Base-by-base conservation (phyloP, 2,888 invertebrate species). In the Camponotus fellah region DNA sequence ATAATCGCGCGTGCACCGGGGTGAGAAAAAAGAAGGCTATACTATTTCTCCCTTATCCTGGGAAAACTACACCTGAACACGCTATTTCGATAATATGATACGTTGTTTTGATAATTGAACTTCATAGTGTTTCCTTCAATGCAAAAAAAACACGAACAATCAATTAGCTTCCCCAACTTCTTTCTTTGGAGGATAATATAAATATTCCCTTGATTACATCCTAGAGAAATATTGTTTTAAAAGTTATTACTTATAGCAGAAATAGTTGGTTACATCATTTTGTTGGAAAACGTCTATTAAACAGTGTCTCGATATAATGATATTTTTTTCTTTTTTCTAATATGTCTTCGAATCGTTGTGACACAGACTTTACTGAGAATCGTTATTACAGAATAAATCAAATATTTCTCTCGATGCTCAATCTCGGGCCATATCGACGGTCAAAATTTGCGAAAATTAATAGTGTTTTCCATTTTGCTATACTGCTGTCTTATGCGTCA, bases 71-170 rank as follows among this genome's bases (percentile, higher is more conserved):
- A 77, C 56, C n/a, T 37, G 37, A 37, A 37, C 21, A n/a, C 26
- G 26, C 26, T 26, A 26, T 26, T 26, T 26, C 26, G 26, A 26
- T 26, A 53, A 56, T 37, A 37, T 26, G 26, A 26, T 21, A 12
- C 58, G 14, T 5, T 56, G 43, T 77, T 77, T 66, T 4, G 32
- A 58, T 58, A 56, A 58, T 77, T 77, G 17, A 26, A 76, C 40
- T 66, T 77, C 10, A 32, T 56, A n/a, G 9, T 40, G 9, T 56
- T 43, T 9, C n/a, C 40, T 43, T 32, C 37, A 12, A 26, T 0
- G 5, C 8, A 26, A 75, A 64, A 64, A 3, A 21, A 32, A 26
- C 3, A 12, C 40, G 12, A 37, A 1, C 32, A 1, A 40, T 65
- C 40, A 56, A 43, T 77, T 4, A 9, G 9, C 56, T 3, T n/a